These are phyloP conservation scores for Spea multiplicata DNA, from an alignment of 2,113 vertebrate genomes.

Conservation along the genomic window DNA sequence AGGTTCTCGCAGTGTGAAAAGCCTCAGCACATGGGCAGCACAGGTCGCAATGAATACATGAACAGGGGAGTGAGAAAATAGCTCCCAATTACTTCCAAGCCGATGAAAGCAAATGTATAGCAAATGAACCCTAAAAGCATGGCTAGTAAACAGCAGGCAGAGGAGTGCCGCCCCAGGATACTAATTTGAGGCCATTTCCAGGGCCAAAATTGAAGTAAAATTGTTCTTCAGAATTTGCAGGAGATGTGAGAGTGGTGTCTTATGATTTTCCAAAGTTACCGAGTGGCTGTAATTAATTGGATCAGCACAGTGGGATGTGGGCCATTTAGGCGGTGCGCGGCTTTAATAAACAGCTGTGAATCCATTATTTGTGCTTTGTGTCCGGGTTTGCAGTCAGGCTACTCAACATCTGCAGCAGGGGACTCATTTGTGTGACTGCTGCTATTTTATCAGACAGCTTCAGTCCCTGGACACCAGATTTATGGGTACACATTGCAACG, in stretches of 20 bases:
- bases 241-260: conserved; percentile 7
- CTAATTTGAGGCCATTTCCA: conserved; percentile 30
- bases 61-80: conserved; percentile 4
- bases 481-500: too few species aligned
- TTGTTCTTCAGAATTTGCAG: conserved; percentile 30
- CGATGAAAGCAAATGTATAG: conserved; percentile 38
- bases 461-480: too few species aligned
- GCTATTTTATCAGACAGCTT: too few species aligned
- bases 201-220: conserved; percentile 37
- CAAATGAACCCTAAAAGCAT: conserved; percentile 36
- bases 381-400: too few species aligned
- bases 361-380: not conserved
- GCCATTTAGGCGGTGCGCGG: not conserved
- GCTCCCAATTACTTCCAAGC: conserved; percentile 31
- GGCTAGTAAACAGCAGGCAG: not conserved
- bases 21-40: conserved; percentile 16
- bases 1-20: not conserved
- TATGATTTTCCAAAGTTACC: not conserved
- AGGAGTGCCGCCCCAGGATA: conserved; percentile 4
- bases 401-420: too few species aligned
- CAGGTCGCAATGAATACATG: not conserved
- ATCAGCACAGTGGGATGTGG: not conserved
- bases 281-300: conserved; percentile 22
- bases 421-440: too few species aligned
- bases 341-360: not conserved